Percentiles rank a stretch among this genome's conserved stretches.
phyloP scores from a whole-genome alignment of 2,113 vertebrate species.

The Xenopus tropicalis region UCB_Xtro_10.0 CM004447.2:103650001-103650500 shows the following conservation, averaged over 20 bases:
- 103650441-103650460: not conserved
- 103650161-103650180: not conserved
- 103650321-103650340: conserved; percentile 1
- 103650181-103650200: not conserved
- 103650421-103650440: not conserved
- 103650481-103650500: too few species aligned
- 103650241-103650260: not conserved
- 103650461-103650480: not conserved
- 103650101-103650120: too few species aligned
- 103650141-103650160: not conserved
- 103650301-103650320: not conserved
- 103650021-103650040: too few species aligned
- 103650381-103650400: not conserved
- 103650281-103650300: not conserved
- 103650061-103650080: too few species aligned
- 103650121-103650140: too few species aligned
- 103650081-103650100: too few species aligned
- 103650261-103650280: not conserved
- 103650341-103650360: not conserved
- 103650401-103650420: not conserved
- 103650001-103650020: too few species aligned
- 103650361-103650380: not conserved
- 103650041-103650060: too few species aligned
- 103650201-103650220: conserved; percentile 2
- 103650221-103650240: not conserved